Evolutionary conservation across 1,140 invertebrate species (phyloP), one percentile per base, ranked within the genome.

Genomic region (Oedothorax gibbosus): DNA sequence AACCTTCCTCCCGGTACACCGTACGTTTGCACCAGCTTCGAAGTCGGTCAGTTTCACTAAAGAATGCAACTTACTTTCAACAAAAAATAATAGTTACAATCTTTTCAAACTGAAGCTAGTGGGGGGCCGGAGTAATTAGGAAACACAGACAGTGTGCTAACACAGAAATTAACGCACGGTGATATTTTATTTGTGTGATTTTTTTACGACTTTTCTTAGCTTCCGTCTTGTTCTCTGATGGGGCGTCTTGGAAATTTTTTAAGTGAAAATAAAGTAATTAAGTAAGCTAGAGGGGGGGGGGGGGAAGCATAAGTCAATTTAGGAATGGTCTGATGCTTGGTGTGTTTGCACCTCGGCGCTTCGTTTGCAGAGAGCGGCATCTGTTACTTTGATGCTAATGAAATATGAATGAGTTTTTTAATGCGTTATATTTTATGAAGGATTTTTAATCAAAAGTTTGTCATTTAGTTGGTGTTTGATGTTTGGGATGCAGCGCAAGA

Each of bases 231-330:
- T 71, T 18, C 49, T 21, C 0, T 11, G 14, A 8, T 12, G n/a
- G 20, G 14, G 11, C 35, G 49, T 71, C 49, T 3, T 49, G 10
- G 15, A n/a, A 53, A 14, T 71, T 71, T 71, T 71, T 71, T 50
- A 71, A 71, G 11, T 14, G 18, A 71, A 71, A 71, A 71, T 71
- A 71, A 71, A 71, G 68, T 71, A 71, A 71, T 71, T 71, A 71
- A 71, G 68, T 51, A 10, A 14, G 10, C 12, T 8, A 8, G 35
- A 35, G 35, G 35, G 1, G 35, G 35, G 1, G 35, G 35, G 35
- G 15, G 15, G n/a, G 49, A 9, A 50, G 14, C 8, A 68, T 12
- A 71, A 71, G 68, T 71, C 68, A 71, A 71, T 71, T 49, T 53
- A 35, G 68, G 35, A 15, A 12, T 11, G n/a, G 49, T 71, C 68